A percentile compares a stretch with the other conserved stretches of the same genome.
phyloP scores from a whole-genome alignment of 2,797 vertebrate genomes.

The Pseudochirops corinnae region DNA sequence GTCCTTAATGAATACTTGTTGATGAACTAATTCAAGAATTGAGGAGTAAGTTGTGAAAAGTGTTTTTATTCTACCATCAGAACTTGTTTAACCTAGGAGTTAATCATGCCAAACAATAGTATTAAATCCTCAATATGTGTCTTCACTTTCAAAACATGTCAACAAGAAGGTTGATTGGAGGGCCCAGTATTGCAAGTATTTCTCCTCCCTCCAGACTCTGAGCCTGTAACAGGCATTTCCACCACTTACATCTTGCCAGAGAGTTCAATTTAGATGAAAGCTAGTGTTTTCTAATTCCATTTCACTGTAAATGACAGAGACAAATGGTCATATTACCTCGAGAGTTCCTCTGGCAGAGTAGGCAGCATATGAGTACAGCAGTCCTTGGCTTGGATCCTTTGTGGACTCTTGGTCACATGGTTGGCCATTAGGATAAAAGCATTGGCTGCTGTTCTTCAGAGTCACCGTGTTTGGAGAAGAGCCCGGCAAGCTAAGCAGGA shows the following conservation, averaged over 20 bases:
- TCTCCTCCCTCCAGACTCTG: conserved; percentile 40
- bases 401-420: conserved; percentile 86
- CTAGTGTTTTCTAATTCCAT: conserved; percentile 71
- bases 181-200: background rate
- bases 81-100: conserved; percentile 51
- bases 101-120: conserved; percentile 60
- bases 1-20: background rate
- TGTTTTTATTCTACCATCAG: background rate
- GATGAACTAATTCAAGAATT: background rate
- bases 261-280: conserved; percentile 73
- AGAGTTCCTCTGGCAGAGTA: conserved; percentile 94
- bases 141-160: conserved; percentile 65
- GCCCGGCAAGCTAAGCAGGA: conserved; percentile 91
- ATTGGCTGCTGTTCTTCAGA: conserved; percentile 87
- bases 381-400: conserved; percentile 79
- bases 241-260: conserved; percentile 60
- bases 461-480: conserved; percentile 90
- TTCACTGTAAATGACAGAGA: conserved; percentile 83
- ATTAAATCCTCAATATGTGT: conserved; percentile 65
- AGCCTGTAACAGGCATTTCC: conserved; percentile 61
- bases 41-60: background rate
- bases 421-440: conserved; percentile 92
- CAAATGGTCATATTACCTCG: conserved; percentile 89
- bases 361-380: conserved; percentile 90
- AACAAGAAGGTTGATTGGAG: conserved; percentile 27